These are phyloP conservation scores for Pomacea maculata DNA, from an alignment of 1,140 invertebrate species.

Conservation along the genomic window DNA sequence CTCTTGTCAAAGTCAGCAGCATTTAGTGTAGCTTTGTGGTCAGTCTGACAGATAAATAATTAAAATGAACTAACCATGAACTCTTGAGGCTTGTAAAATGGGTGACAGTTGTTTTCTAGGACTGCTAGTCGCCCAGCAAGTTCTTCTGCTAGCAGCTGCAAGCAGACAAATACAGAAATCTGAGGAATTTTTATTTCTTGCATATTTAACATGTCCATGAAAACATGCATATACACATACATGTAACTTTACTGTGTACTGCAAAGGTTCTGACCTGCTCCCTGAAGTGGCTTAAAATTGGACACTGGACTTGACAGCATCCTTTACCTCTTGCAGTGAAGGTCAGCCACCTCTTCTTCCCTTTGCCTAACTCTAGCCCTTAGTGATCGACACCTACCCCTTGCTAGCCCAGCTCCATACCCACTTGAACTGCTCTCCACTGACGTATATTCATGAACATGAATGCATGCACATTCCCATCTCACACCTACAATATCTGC, in stretches of 20 bases:
- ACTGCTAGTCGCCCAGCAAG: slow-evolving; percentile 50
- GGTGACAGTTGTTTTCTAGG: slow-evolving; percentile 56
- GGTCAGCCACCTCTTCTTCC: too few relatives aligned
- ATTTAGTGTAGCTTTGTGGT: too few relatives aligned
- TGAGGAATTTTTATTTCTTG: background rate
- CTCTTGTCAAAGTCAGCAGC: too few relatives aligned
- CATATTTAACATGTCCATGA: background rate
- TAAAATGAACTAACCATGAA: slow-evolving; percentile 46
- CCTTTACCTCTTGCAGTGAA: too few relatives aligned
- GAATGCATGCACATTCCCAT: background rate
- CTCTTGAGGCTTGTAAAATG: slow-evolving; percentile 51
- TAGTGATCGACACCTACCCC: too few relatives aligned
- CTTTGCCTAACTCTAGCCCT: too few relatives aligned
- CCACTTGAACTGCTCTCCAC: background rate
- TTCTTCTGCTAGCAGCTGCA: slow-evolving; percentile 58
- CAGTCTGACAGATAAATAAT: background rate
- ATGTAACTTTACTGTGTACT: background rate
- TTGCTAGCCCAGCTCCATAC: too few relatives aligned
- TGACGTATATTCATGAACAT: background rate
- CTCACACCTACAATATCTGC: background rate
- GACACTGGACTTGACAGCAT: too few relatives aligned
- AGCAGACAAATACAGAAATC: background rate
- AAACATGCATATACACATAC: slow-evolving; percentile 2
- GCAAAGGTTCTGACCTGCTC: too few relatives aligned
- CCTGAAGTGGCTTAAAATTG: too few relatives aligned